Percentiles rank a stretch among this genome's conserved stretches.
Evolutionary conservation across 1,140 invertebrate species (phyloP).

Genomic region (Charaxes varanes): DNA sequence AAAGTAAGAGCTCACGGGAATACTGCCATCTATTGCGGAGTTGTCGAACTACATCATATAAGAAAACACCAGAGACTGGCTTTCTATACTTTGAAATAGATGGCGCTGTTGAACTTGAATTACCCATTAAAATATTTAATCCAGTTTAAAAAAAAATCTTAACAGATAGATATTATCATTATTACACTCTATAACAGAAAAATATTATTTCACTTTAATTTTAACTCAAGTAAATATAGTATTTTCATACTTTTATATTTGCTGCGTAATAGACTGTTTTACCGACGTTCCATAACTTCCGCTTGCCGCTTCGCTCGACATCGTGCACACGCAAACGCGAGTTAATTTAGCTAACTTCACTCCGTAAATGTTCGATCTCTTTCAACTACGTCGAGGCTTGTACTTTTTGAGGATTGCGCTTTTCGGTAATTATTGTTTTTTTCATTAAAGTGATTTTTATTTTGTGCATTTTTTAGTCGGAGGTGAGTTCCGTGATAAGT

Average conservation of each 20-base stretch:
- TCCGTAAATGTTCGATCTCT: constrained; percentile 70
- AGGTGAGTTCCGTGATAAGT: constrained; percentile 29
- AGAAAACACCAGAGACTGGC: too few species aligned
- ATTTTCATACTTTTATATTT: constrained; percentile 24
- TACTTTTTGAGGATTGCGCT: constrained; percentile 59
- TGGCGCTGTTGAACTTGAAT: too few species aligned
- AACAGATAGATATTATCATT: too few species aligned
- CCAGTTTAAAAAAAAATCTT: too few species aligned
- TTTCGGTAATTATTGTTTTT: constrained; percentile 71
- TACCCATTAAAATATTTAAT: too few species aligned
- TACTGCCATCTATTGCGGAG: too few species aligned
- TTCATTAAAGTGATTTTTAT: constrained; percentile 34
- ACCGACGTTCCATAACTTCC: constrained; percentile 53
- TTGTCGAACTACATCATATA: too few species aligned
- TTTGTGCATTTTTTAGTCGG: constrained; percentile 28
- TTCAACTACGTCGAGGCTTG: constrained; percentile 68
- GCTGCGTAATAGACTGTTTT: constrained; percentile 60
- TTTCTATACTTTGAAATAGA: too few species aligned
- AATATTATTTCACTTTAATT: too few species aligned
- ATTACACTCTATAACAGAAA: too few species aligned
- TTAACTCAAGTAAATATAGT: too few species aligned
- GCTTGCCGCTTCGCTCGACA: constrained; percentile 63
- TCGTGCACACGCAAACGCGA: constrained; percentile 59
- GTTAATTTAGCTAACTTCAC: constrained; percentile 57
- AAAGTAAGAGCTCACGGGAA: too few species aligned